phyloP scores from a whole-genome alignment of 1,140 invertebrate species.

The Brachionus koreanus region DNA sequence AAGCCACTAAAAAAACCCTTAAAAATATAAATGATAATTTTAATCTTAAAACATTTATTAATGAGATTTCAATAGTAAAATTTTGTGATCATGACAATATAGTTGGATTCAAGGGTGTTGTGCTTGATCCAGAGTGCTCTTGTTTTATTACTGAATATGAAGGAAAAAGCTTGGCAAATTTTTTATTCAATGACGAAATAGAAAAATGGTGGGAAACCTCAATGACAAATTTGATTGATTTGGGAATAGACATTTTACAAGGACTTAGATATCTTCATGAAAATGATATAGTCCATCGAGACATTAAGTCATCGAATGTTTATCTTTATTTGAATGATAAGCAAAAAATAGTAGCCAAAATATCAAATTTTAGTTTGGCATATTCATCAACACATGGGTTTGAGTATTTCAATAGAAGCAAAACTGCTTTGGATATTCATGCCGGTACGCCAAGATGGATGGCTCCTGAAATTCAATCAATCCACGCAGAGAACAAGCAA shows the following conservation, averaged over 20 bases:
- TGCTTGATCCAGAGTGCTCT: background rate
- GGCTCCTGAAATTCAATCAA: background rate
- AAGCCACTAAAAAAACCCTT: background rate
- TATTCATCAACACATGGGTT: background rate
- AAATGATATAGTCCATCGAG: background rate
- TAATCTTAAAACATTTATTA: background rate
- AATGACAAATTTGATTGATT: background rate
- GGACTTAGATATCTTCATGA: background rate
- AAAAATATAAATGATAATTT: background rate
- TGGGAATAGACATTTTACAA: background rate
- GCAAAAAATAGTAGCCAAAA: background rate
- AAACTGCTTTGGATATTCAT: background rate
- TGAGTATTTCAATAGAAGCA: conserved; percentile 9
- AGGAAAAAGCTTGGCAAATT: background rate
- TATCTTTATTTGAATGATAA: background rate
- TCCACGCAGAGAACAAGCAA: background rate
- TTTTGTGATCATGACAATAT: conserved; percentile 3
- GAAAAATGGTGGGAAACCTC: background rate
- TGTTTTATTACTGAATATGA: background rate
- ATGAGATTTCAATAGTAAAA: background rate
- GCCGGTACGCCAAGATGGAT: conserved; percentile 15
- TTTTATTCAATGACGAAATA: background rate
- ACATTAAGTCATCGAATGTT: conserved; percentile 6
- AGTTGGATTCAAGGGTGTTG: background rate
- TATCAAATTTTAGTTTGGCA: background rate